Percentiles rank a stretch among this genome's conserved stretches.
Conservation (phyloP, 1,140 invertebrate genomes). For the Drosophila willistoni region DNA sequence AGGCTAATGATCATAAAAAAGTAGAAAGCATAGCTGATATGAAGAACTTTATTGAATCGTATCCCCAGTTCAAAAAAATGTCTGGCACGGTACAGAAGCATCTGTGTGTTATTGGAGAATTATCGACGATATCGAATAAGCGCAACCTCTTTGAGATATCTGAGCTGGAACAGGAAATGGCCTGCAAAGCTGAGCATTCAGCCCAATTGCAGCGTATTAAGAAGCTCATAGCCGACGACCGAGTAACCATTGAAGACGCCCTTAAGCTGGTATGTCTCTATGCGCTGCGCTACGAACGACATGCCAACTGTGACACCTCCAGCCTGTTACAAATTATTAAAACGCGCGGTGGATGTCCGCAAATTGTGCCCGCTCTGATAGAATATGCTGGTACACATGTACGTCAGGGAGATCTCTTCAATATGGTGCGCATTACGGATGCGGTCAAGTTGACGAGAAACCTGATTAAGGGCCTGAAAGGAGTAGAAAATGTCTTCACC, state of each 20-base stretch:
- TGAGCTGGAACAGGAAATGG: slow-evolving; percentile 98
- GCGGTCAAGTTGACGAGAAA: slow-evolving; percentile 96
- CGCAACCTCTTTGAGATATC: slow-evolving; percentile 95
- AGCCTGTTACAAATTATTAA: slow-evolving; percentile 90
- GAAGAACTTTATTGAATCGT: slow-evolving; percentile 99
- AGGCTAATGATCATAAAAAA: slow-evolving; percentile 97
- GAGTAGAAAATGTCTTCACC: slow-evolving; percentile 98
- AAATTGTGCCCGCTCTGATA: slow-evolving; percentile 89
- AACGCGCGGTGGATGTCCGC: slow-evolving; percentile 85
- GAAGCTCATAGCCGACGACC: slow-evolving; percentile 87
- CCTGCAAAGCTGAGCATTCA: slow-evolving; percentile 96
- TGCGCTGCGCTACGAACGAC: slow-evolving; percentile 95
- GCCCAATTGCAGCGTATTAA: slow-evolving; percentile 92
- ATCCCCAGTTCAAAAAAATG: slow-evolving; percentile 99
- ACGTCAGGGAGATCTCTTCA: slow-evolving; percentile 92
- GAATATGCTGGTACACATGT: slow-evolving; percentile 92
- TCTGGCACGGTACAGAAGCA: slow-evolving; percentile 99
- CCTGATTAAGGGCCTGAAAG: slow-evolving; percentile 94
- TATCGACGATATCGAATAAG: slow-evolving; percentile 92
- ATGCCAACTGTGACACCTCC: slow-evolving; percentile 93
- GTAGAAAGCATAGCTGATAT: slow-evolving; percentile 99
- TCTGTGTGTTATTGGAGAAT: slow-evolving; percentile 96
- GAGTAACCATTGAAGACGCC: slow-evolving; percentile 91
- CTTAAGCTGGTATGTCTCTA: slow-evolving; percentile 96
- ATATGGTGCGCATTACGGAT: slow-evolving; percentile 87